phyloP scores from a whole-genome alignment of 2,797 vertebrate genomes.

The Clarias fuscus region DNA sequence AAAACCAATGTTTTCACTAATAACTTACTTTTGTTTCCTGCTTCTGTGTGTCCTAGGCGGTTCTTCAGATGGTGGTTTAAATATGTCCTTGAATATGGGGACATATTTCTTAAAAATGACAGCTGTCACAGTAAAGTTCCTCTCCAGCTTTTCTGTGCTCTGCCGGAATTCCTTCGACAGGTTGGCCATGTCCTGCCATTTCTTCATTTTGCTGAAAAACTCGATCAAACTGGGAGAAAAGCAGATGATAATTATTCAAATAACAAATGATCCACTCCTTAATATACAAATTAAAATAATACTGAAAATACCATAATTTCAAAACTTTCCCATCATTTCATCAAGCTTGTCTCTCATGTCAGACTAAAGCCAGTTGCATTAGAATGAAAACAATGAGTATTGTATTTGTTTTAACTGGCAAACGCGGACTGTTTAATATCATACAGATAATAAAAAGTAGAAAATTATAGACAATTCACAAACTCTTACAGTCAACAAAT shows the following conservation, averaged over 20 bases:
- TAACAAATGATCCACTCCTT: neutral
- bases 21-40: slow-evolving; percentile 87
- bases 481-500: neutral
- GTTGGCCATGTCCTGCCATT: slow-evolving; percentile 95
- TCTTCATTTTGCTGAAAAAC: slow-evolving; percentile 96
- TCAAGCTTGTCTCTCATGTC: neutral
- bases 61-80: slow-evolving; percentile 87
- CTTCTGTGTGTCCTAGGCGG: slow-evolving; percentile 86
- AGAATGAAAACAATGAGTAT: neutral
- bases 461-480: neutral
- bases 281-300: neutral
- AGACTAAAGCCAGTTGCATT: neutral
- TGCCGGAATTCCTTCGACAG: slow-evolving; percentile 87
- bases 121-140: slow-evolving; percentile 91
- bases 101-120: slow-evolving; percentile 96
- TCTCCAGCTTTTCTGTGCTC: slow-evolving; percentile 86
- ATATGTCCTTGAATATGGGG: slow-evolving; percentile 91
- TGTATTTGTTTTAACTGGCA: neutral
- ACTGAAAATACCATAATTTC: neutral
- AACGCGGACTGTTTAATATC: neutral
- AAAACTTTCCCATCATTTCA: neutral
- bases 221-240: slow-evolving; percentile 81
- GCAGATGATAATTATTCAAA: neutral
- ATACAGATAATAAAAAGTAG: neutral
- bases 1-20: neutral